Conservation (phyloP, 2,888 invertebrate genomes). For the Nipponacmea schrenckii region DNA sequence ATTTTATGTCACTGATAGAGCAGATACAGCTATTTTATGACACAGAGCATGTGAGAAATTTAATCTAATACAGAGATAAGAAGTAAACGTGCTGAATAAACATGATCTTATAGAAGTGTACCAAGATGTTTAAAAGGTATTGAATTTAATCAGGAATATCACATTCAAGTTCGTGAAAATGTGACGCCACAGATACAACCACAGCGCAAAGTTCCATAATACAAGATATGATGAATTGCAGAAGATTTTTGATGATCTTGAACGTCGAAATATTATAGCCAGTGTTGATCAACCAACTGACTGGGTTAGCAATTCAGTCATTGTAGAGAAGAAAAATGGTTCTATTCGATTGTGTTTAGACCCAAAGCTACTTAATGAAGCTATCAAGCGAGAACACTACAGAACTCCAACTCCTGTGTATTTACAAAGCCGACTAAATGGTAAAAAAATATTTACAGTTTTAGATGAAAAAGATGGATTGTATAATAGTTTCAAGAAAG, state of each 20-base stretch:
- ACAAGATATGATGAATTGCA: not conserved
- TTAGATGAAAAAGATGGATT: constrained; percentile 26
- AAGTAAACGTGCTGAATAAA: no score
- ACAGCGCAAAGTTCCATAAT: constrained; percentile 9
- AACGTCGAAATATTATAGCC: no score
- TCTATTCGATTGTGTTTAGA: constrained; percentile 14
- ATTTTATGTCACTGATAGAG: no score
- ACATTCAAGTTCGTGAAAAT: constrained; percentile 13
- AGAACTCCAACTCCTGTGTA: not conserved
- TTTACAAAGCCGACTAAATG: not conserved
- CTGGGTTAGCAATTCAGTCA: constrained; percentile 13
- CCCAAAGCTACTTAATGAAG: constrained; percentile 14
- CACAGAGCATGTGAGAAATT: no score
- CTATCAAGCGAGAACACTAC: not conserved
- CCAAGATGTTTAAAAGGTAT: constrained; percentile 15
- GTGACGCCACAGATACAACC: constrained; percentile 14
- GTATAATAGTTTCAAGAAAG: no score
- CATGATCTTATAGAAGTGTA: constrained; percentile 6
- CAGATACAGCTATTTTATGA: no score
- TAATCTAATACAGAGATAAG: no score
- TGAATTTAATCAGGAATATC: constrained; percentile 16
- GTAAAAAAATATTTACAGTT: constrained; percentile 20
- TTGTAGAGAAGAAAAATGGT: not conserved
- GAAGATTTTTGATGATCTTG: constrained; percentile 8
- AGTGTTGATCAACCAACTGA: constrained; percentile 15